Conservation (phyloP, 2,113 vertebrate genomes). For the Ia io region DNA sequence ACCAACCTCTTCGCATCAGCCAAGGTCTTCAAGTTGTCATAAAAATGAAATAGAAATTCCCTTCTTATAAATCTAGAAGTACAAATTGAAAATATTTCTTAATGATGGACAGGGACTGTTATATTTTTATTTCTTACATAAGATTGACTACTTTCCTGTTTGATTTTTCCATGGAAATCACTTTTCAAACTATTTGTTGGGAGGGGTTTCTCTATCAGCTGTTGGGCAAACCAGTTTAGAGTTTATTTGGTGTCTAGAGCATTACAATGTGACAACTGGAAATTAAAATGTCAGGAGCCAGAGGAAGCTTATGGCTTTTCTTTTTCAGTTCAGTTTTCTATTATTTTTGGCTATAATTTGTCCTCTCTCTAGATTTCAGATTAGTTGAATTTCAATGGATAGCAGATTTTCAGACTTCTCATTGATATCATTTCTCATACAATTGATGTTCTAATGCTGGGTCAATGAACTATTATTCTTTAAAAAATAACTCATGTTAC, state of each 20-base stretch:
- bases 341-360: background rate
- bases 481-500: background rate
- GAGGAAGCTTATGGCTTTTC: background rate
- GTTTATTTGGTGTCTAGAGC: constrained; percentile 6
- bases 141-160: background rate
- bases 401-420: background rate
- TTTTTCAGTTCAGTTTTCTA: background rate
- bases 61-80: background rate
- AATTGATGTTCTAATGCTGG: background rate
- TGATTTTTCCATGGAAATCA: background rate
- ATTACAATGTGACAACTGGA: background rate
- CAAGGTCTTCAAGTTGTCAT: background rate
- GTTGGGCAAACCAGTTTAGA: background rate
- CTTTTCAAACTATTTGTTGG: background rate
- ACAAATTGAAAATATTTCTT: background rate
- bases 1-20: background rate
- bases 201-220: background rate
- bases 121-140: background rate
- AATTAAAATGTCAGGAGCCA: background rate
- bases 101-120: background rate
- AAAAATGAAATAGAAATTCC: background rate
- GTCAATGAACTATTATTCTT: background rate
- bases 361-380: background rate
- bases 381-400: background rate
- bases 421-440: background rate